Base-by-base conservation (phyloP, 2,888 invertebrate species). In the Tupiocoris notatus region DNA sequence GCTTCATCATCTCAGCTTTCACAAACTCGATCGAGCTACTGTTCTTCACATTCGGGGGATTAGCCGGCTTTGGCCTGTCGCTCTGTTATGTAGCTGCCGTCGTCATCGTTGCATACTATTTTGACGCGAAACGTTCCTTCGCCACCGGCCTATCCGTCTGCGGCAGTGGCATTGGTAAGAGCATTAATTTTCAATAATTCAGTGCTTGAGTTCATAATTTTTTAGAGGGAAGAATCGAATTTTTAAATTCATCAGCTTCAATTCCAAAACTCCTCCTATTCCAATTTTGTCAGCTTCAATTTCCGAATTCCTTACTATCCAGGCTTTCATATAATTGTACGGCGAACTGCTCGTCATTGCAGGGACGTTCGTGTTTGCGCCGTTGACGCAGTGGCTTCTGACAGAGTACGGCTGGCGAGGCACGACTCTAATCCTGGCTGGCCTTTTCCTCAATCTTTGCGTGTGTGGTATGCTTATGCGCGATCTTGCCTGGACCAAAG, bases 81-180 rank as follows among this genome's bases (percentile, higher is more conserved):
- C 86, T 94, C 77, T 94, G 93, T 83, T 95, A 94, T 84, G 94
- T 94, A 68, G 91, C 94, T n/a, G 93, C 94, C 0, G 93, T 95
- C 3, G 94, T 95, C 1, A 92, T 93, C 80, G 94, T 95, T 25
- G 94, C 94, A 0, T 94, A 94, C 83, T 95, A 94, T 83, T 95
- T 95, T 83, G 93, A 94, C 82, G 91, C 91, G 83, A 89, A 88
- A 82, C 87, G 94, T 77, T 93, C 93, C 0, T 88, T 94, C 79
- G 95, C 95, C 3, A 95, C 94, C 12, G 94, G 94, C 0, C 86
- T 94, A 68, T 92, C 93, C 0, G 93, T 94, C 0, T 94, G 93
- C 84, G 94, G 95, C 1, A 92, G 92, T 81, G 94, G 94, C 20
- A 92, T 94, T 78, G 71, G 71, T 71, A 62, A 61, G 68, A 54